These are phyloP conservation scores for Parnassius glacialis DNA, from an alignment of 2,888 invertebrate genomes.

Conservation along the genomic window DNA sequence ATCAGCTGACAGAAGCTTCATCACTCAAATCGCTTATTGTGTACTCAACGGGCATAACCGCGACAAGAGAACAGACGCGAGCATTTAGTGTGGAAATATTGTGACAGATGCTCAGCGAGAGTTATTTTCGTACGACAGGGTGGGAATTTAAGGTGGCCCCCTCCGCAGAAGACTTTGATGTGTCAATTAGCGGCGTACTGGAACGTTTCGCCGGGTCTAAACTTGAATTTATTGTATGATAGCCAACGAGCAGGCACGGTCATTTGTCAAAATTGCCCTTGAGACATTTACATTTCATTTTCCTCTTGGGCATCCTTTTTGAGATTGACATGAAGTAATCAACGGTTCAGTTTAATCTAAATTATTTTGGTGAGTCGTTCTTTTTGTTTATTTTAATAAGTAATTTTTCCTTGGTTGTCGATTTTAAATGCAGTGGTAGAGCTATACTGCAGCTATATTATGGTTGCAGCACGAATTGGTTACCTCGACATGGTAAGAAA, in stretches of 20 bases:
- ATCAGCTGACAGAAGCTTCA: constrained; percentile 5
- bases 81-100: constrained; percentile 40
- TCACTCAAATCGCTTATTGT: constrained; percentile 12
- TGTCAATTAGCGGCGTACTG: constrained; percentile 44
- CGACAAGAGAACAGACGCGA: constrained; percentile 5
- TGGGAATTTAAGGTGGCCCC: constrained; percentile 25
- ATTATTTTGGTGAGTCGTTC: too few relatives aligned
- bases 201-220: constrained; percentile 23
- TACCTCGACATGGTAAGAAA: too few relatives aligned
- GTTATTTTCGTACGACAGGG: constrained; percentile 51
- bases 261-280: constrained; percentile 19
- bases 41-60: constrained; percentile 13
- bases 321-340: too few relatives aligned
- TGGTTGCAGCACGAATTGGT: too few relatives aligned
- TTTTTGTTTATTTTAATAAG: too few relatives aligned
- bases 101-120: constrained; percentile 59
- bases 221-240: constrained; percentile 4
- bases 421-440: too few relatives aligned
- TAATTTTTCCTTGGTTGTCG: too few relatives aligned
- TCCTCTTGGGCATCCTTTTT: not conserved
- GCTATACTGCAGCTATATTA: too few relatives aligned
- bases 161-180: constrained; percentile 37
- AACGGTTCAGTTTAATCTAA: too few relatives aligned
- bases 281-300: constrained; percentile 1
- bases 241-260: constrained; percentile 8